phyloP scores from a whole-genome alignment of 2,888 invertebrate genomes.

The Dasysyrphus tricinctus region DNA sequence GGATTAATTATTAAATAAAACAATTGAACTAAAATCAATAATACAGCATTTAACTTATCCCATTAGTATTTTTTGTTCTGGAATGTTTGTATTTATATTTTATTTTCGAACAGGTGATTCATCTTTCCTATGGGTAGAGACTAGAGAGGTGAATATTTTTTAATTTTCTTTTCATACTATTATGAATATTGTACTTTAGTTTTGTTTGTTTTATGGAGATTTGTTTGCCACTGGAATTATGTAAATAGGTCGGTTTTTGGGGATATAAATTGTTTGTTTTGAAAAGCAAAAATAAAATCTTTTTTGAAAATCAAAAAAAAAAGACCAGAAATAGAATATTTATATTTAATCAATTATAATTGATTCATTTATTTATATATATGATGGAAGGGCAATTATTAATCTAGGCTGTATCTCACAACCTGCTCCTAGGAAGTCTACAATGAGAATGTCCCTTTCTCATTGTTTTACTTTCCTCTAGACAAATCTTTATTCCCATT shows the following conservation, averaged over 20 bases:
- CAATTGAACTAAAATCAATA: neutral
- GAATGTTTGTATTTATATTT: neutral
- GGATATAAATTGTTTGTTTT: neutral
- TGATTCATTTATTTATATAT: too few relatives aligned
- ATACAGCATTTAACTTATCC: neutral
- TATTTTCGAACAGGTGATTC: constrained; percentile 13
- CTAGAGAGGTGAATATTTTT: neutral
- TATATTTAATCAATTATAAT: too few relatives aligned
- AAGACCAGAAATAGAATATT: too few relatives aligned
- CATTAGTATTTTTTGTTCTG: neutral
- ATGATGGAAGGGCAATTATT: too few relatives aligned
- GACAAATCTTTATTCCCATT: too few relatives aligned
- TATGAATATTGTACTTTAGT: neutral
- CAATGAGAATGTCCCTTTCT: too few relatives aligned
- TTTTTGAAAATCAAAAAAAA: neutral
- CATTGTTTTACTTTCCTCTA: too few relatives aligned
- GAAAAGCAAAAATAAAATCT: neutral
- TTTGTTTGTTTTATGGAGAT: constrained; percentile 3
- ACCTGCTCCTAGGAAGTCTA: too few relatives aligned
- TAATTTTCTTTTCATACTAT: neutral
- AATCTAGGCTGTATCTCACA: too few relatives aligned
- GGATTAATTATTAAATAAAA: neutral
- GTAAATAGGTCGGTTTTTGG: neutral
- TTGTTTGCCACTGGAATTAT: neutral
- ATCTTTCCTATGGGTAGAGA: neutral